phyloP scores from a whole-genome alignment of 2,888 invertebrate species.

The Mythimna lalbum region DNA sequence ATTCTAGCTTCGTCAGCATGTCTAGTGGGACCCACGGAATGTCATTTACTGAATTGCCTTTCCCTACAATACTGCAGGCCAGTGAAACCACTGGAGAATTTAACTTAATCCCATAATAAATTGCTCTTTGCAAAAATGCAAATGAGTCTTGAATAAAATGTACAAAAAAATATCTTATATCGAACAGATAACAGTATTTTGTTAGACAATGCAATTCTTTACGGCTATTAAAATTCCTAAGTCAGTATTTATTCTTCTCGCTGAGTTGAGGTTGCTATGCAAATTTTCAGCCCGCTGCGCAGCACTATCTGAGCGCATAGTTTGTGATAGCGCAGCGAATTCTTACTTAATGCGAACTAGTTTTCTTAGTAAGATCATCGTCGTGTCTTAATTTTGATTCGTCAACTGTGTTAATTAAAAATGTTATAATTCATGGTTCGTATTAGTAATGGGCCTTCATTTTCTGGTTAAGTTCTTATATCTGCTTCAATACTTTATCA shows the following conservation, averaged over 20 bases:
- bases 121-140: conserved; percentile 40
- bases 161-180: conserved; percentile 24
- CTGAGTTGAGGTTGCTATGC: conserved; percentile 42
- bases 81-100: conserved; percentile 29
- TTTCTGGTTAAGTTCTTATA: background rate
- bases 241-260: conserved; percentile 58
- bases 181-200: conserved; percentile 56
- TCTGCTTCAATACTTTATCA: too few relatives aligned
- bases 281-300: conserved; percentile 29
- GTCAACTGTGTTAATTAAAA: background rate
- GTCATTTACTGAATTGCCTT: conserved; percentile 47
- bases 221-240: conserved; percentile 59
- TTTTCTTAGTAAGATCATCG: conserved; percentile 29
- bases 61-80: conserved; percentile 13
- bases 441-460: too few relatives aligned
- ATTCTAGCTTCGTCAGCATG: conserved; percentile 17
- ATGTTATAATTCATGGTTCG: background rate
- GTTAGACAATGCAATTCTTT: conserved; percentile 59
- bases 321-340: conserved; percentile 40
- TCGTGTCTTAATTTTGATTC: conserved; percentile 28
- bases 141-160: conserved; percentile 29
- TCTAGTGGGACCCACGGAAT: conserved; percentile 15
- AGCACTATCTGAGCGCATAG: conserved; percentile 31
- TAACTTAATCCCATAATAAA: conserved; percentile 44
- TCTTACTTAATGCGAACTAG: conserved; percentile 25